Evolutionary conservation across 2,888 invertebrate species (phyloP), one percentile per base, ranked within the genome.

Genomic region (Mesorhabditis belari): DNA sequence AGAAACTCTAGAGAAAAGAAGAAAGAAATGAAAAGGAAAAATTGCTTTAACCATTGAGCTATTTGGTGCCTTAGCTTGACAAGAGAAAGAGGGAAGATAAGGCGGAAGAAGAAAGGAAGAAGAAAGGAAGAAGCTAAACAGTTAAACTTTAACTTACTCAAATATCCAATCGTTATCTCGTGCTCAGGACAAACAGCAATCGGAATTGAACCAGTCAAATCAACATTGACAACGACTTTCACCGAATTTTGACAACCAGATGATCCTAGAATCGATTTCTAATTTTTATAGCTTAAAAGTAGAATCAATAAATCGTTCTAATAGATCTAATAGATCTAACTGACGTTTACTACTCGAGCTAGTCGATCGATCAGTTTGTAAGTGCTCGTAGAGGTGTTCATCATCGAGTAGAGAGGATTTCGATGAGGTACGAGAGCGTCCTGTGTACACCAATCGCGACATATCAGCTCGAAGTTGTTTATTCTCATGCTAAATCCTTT

Each of bases 391-490:
- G 25, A 72, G 58, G 19, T 64, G 67, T 28, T 76, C 77, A 6
- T 77, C 77, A 26, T 73, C 74, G 2, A 67, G 71, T 53, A 81
- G 68, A n/a, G 76, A 79, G 21, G 70, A 72, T 9, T 76, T 75
- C 2, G 77, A 77, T 26, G 74, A 71, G 5, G 74, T 68, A 0
- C 79, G 62, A 3, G 76, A 76, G 25, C 67, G 58, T 6, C 61
- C 66, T 6, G 68, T 62, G 44, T 35, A 35, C 84, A 94, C 56
- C 17, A 94, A 49, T 27, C 63, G 61, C 21, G 94, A 92, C 82
- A 96, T 95, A 83, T 96, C 95, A 78, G 94, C 92, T 82, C 94
- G 94, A 76, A 98, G 85, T 80, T 90, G 91, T 80, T 92, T 86
- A 92, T 96, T 95, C 84, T 98, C 95, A 82, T 88, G 90, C 90